phyloP scores from a whole-genome alignment of 2,113 vertebrate genomes.

The Brachionichthys hirsutus region DNA sequence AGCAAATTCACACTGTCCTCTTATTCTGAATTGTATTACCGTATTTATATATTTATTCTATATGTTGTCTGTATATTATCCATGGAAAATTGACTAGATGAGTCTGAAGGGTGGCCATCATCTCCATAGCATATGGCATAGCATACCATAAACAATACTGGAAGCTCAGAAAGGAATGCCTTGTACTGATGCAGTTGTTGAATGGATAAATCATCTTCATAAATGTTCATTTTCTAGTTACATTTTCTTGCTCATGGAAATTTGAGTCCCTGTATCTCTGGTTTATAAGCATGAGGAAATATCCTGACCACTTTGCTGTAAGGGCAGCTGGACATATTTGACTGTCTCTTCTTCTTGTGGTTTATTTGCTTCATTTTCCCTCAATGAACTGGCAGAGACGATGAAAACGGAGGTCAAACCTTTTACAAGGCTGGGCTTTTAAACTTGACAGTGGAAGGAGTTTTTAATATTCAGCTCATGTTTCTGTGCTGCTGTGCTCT shows the following conservation, averaged over 20 bases:
- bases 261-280: constrained; percentile 15
- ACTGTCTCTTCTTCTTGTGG: constrained; percentile 13
- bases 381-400: constrained; percentile 37
- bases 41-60: no score
- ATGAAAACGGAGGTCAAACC: constrained; percentile 25
- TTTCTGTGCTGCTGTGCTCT: constrained; percentile 26
- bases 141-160: no score
- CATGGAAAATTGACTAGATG: no score
- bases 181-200: constrained; percentile 2
- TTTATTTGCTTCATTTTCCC: constrained; percentile 12
- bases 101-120: no score
- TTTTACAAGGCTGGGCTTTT: constrained; percentile 17
- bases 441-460: constrained; percentile 6
- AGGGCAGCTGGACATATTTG: constrained; percentile 19
- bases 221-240: constrained; percentile 28
- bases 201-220: constrained; percentile 13
- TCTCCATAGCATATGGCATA: no score
- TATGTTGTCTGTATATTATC: no score
- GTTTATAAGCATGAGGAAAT: constrained; percentile 20
- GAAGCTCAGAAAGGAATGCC: no score
- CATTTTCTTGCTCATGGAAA: constrained; percentile 11
- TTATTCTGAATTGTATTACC: no score
- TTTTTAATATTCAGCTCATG: constrained; percentile 50
- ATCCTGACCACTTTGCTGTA: constrained; percentile 17
- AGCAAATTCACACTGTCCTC: no score